These are phyloP conservation scores for Thamnophis sirtalis DNA, from an alignment of 2,113 vertebrate genomes.

Conservation along the genomic window DNA sequence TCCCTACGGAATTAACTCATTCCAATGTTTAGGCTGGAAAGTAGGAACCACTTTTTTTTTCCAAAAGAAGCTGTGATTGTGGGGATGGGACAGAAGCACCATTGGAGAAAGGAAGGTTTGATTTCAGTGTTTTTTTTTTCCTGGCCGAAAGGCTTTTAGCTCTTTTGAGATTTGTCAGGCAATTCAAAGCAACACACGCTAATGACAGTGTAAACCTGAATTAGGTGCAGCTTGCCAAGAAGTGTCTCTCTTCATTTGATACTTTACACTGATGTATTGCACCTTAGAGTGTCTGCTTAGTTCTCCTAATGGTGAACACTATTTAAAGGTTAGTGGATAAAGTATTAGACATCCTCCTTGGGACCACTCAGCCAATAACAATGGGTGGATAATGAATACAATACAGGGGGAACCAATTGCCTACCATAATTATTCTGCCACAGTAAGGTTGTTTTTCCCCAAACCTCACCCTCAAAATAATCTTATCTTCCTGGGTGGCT, in stretches of 20 bases:
- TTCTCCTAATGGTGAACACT: slow-evolving; percentile 46
- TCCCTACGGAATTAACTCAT: not conserved
- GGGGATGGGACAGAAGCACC: not conserved
- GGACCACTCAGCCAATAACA: slow-evolving; percentile 35
- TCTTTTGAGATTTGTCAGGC: slow-evolving; percentile 51
- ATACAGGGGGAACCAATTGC: slow-evolving; percentile 47
- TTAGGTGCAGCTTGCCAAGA: slow-evolving; percentile 45
- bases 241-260: slow-evolving; percentile 57
- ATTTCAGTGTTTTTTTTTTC: slow-evolving; percentile 33
- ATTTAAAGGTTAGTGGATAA: slow-evolving; percentile 40
- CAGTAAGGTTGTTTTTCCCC: slow-evolving; percentile 25
- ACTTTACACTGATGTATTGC: slow-evolving; percentile 45
- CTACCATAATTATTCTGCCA: slow-evolving; percentile 49
- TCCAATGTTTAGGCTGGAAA: not conserved
- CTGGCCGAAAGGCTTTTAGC: slow-evolving; percentile 60
- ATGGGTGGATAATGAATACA: slow-evolving; percentile 11
- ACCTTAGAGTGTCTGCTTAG: slow-evolving; percentile 55
- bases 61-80: not conserved
- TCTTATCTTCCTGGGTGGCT: slow-evolving; percentile 20
- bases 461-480: slow-evolving; percentile 17
- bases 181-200: slow-evolving; percentile 46
- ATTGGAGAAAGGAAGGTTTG: slow-evolving; percentile 32
- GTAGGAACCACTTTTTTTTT: not conserved
- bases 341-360: slow-evolving; percentile 42
- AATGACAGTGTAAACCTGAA: slow-evolving; percentile 36